Evolutionary conservation across 2,113 vertebrate species (phyloP), one percentile per base, ranked within the genome.

Genomic region (Sterrhoptilus dennistouni): DNA sequence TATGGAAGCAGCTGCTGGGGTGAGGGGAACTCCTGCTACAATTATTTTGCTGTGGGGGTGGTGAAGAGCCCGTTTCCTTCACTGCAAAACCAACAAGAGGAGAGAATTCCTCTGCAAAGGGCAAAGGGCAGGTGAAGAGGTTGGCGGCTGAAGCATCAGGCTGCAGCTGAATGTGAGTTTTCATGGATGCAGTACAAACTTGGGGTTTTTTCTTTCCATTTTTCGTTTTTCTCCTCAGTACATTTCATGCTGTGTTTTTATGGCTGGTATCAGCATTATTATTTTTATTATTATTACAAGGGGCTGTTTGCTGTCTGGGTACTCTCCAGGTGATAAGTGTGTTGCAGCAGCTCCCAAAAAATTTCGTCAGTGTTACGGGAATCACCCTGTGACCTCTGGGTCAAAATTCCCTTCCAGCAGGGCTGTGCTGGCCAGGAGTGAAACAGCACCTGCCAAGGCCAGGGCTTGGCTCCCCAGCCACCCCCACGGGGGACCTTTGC

Each of bases 251-350:
- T 68, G 13, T 74, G 52, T 0, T 7, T 44, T 78, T 93, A 69
- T 65, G 47, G 50, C 89, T 75, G 83, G 22, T 79, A 52, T 84
- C 89, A 95, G 84, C 80, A 59, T 77, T 88, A 60, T 64, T 79
- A 31, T 59, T 38, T 38, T 38, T 75, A 70, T 38, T 74, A 16
- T 22, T 82, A 50, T 31, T 83, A 6, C 87, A 7, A 27, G 56
- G 75, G 36, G 56, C 63, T 97, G 89, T 96, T 97, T 97, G 91
- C 96, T 95, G 93, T 97, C 95, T 96, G 79, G 87, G 65, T 71
- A 22, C 86, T 50, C 5, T 31, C 93, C 95, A 84, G 91, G 47
- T 76, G 82, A 85, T 95, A 87, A 95, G 49, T 40, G 33, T 9
- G 56, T 92, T 52, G 40, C 60, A 90, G 76, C 76, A 85, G 92